A percentile compares a stretch with the other conserved stretches of the same genome.
These are phyloP conservation scores for Aphelenchoides fujianensis DNA, from an alignment of 1,140 invertebrate genomes.

Conservation along the genomic window DNA sequence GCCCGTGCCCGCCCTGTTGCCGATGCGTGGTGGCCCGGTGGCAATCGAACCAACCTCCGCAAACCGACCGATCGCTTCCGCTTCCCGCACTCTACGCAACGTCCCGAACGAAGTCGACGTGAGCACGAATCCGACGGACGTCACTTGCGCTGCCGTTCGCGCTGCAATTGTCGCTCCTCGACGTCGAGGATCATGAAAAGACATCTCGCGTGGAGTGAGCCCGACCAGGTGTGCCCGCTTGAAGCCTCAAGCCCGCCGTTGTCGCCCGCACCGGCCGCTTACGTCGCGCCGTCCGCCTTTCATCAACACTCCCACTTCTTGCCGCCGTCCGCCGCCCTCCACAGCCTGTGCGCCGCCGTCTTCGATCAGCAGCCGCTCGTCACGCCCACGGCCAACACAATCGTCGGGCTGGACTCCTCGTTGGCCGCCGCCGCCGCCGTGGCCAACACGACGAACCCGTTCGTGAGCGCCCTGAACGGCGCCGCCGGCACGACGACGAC, in stretches of 20 bases:
- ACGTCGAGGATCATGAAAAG: conserved; percentile 5
- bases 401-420: too few relatives aligned
- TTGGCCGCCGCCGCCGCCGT: neutral
- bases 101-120: neutral
- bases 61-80: too few relatives aligned
- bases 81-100: too few relatives aligned
- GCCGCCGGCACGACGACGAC: neutral
- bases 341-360: neutral
- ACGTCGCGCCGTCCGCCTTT: neutral
- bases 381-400: too few relatives aligned
- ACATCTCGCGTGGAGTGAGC: neutral
- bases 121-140: neutral
- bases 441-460: neutral
- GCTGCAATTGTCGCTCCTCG: neutral
- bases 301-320: neutral
- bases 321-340: neutral
- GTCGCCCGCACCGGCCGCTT: neutral
- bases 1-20: too few relatives aligned
- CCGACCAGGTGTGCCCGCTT: neutral
- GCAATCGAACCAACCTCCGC: too few relatives aligned
- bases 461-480: neutral
- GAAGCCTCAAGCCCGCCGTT: neutral
- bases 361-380: too few relatives aligned
- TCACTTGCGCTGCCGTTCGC: neutral
- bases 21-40: too few relatives aligned